phyloP scores from a whole-genome alignment of 2,888 invertebrate species.

The Belgica antarctica region DNA sequence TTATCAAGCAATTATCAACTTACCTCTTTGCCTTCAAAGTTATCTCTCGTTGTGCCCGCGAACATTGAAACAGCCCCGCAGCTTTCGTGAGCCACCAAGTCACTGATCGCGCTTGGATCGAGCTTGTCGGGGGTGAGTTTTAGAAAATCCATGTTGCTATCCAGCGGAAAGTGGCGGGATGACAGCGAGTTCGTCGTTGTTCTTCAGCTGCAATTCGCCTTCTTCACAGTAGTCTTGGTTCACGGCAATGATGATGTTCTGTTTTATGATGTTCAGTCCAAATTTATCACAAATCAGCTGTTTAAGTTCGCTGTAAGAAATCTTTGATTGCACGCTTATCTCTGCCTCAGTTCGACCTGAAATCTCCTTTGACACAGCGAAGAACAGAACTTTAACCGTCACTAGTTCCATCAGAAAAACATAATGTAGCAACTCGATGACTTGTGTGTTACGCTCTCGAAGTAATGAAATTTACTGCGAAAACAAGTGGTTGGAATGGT shows the following conservation, averaged over 20 bases:
- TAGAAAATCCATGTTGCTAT: constrained; percentile 72
- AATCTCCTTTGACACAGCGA: constrained; percentile 85
- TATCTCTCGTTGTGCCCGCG: constrained; percentile 83
- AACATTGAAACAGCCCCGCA: constrained; percentile 90
- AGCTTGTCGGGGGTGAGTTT: constrained; percentile 67
- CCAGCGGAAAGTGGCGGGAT: constrained; percentile 96
- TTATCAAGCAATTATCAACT: constrained; percentile 44
- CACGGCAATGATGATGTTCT: constrained; percentile 73
- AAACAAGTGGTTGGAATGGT: too few relatives aligned
- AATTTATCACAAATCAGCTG: constrained; percentile 62
- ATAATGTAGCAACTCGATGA: too few relatives aligned
- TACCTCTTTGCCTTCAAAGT: constrained; percentile 76
- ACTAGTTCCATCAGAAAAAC: constrained; percentile 49
- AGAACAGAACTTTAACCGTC: constrained; percentile 74
- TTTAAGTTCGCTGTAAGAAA: constrained; percentile 62
- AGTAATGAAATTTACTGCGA: too few relatives aligned
- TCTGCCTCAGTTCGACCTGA: constrained; percentile 63
- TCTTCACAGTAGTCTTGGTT: constrained; percentile 76
- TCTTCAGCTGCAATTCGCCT: constrained; percentile 59
- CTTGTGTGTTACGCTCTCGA: too few relatives aligned
- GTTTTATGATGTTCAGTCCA: constrained; percentile 65
- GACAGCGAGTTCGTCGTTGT: constrained; percentile 81
- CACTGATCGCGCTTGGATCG: constrained; percentile 65
- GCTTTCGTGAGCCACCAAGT: constrained; percentile 64
- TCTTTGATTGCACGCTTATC: constrained; percentile 57